Percentiles rank a stretch among this genome's conserved stretches.
Conservation (phyloP, 2,113 vertebrate genomes). For the Elaphurus davidianus region DNA sequence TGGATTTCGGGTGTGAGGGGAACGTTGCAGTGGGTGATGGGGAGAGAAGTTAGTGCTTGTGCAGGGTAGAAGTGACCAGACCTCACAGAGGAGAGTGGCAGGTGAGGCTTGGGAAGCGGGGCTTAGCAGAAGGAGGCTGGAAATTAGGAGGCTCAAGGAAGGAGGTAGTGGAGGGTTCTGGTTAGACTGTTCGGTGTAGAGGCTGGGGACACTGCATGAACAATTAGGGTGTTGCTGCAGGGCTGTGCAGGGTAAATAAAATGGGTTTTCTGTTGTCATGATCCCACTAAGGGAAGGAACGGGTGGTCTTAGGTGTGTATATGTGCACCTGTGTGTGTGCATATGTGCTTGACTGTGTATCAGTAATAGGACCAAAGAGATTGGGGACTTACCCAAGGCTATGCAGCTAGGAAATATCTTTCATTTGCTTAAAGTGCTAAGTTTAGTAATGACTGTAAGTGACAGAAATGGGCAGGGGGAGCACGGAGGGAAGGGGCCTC, state of each 20-base stretch:
- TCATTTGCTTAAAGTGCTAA: constrained; percentile 33
- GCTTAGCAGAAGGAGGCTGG: not conserved
- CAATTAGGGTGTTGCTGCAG: too few species aligned
- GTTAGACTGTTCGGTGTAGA: not conserved
- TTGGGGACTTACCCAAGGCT: constrained; percentile 52
- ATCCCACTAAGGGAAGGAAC: not conserved
- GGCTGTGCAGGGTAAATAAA: not conserved
- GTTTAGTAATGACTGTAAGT: constrained; percentile 44
- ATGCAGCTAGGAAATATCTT: constrained; percentile 42
- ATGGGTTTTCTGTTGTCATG: not conserved
- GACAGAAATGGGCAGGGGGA: not conserved
- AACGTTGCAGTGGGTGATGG: not conserved
- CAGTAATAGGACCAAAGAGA: not conserved
- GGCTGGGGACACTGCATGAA: not conserved
- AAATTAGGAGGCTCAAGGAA: not conserved
- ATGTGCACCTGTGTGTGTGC: not conserved
- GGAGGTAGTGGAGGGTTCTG: not conserved
- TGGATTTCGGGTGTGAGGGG: not conserved
- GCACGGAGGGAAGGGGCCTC: constrained; percentile 15
- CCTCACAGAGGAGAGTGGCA: not conserved
- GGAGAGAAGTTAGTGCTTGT: not conserved
- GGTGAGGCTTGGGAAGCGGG: not conserved
- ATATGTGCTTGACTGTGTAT: not conserved
- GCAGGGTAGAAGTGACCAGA: not conserved
- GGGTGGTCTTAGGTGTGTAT: too few species aligned